Conservation (phyloP, 2,797 vertebrate species). For the Characodon lateralis region DNA sequence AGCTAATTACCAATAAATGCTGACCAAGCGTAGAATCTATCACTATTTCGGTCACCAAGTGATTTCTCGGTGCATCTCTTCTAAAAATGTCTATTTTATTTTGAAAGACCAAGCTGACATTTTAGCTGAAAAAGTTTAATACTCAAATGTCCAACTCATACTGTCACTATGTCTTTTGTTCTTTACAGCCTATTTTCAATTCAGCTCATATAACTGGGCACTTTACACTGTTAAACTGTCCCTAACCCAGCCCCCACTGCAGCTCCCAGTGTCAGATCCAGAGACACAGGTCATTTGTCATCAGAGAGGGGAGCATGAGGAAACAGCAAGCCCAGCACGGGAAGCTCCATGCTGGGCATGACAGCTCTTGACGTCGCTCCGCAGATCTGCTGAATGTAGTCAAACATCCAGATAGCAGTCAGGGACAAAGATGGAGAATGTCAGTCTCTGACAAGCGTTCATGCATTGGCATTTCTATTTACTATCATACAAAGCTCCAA, state of each 20-base stretch:
- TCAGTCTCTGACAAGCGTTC: slow-evolving; percentile 14
- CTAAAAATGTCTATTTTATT: not conserved
- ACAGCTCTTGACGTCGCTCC: slow-evolving; percentile 52
- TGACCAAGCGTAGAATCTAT: not conserved
- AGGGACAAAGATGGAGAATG: slow-evolving; percentile 37
- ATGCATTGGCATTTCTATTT: slow-evolving; percentile 13
- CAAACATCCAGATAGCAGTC: slow-evolving; percentile 46
- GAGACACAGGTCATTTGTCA: slow-evolving; percentile 80
- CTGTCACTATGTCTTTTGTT: slow-evolving; percentile 20
- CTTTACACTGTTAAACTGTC: slow-evolving; percentile 77
- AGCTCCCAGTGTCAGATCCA: slow-evolving; percentile 67
- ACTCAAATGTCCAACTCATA: slow-evolving; percentile 54
- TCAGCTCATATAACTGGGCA: slow-evolving; percentile 70
- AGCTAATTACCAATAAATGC: not conserved
- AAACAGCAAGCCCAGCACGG: slow-evolving; percentile 69
- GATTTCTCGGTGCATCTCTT: not conserved
- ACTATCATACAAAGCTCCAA: slow-evolving; percentile 21
- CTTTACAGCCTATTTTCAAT: slow-evolving; percentile 55
- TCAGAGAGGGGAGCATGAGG: slow-evolving; percentile 65
- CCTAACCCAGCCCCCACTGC: slow-evolving; percentile 59
- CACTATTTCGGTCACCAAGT: slow-evolving; percentile 9
- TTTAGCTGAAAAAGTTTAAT: slow-evolving; percentile 28
- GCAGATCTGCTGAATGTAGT: slow-evolving; percentile 57
- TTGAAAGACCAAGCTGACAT: not conserved
- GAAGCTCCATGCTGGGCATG: slow-evolving; percentile 50